phyloP scores from a whole-genome alignment of 2,797 vertebrate genomes.

The Falco novaeseelandiae region DNA sequence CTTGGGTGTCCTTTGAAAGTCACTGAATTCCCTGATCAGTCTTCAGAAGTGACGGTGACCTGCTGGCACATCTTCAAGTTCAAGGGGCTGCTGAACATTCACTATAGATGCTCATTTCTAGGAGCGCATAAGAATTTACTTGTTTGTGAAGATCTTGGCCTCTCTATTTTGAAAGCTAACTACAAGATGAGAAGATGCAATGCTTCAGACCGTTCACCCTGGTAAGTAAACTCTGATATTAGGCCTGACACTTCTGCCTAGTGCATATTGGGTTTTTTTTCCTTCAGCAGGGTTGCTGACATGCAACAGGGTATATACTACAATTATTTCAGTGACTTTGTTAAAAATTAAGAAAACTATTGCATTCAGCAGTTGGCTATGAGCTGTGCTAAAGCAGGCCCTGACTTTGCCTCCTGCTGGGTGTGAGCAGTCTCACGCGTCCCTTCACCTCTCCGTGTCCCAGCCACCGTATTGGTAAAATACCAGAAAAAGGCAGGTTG shows the following conservation, averaged over 20 bases:
- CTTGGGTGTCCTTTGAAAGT: background rate
- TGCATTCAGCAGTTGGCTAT: background rate
- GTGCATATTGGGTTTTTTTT: background rate
- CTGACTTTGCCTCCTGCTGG: background rate
- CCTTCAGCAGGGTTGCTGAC: background rate
- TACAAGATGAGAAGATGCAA: background rate
- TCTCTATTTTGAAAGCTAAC: background rate
- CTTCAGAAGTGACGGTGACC: background rate
- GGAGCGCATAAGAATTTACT: background rate
- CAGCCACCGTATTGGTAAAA: background rate
- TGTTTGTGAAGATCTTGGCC: background rate
- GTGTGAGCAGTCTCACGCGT: accelerated
- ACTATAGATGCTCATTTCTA: background rate
- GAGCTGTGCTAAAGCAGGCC: background rate
- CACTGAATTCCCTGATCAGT: background rate
- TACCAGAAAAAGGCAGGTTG: background rate
- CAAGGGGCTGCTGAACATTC: background rate
- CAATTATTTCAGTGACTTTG: background rate
- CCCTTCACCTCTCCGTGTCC: background rate
- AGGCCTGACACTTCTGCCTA: background rate
- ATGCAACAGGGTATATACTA: background rate
- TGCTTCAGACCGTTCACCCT: background rate
- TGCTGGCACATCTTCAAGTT: background rate
- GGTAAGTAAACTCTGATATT: background rate
- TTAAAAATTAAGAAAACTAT: background rate